Evolutionary conservation across 2,113 vertebrate species (phyloP).

Genomic region (Axis porcinus): DNA sequence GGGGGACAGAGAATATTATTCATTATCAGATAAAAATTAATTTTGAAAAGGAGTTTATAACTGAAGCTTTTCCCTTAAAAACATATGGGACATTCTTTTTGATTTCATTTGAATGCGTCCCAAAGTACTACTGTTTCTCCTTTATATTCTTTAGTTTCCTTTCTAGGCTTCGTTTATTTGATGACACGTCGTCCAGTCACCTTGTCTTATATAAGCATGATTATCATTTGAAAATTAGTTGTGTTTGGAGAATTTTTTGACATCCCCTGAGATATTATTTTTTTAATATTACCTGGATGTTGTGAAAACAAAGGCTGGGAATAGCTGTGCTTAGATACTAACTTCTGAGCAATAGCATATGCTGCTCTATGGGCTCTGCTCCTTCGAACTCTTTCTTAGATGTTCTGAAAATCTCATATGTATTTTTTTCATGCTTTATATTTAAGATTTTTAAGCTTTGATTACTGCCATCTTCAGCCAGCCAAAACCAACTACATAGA

Average conservation of each 20-base stretch:
- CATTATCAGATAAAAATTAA: conserved; percentile 43
- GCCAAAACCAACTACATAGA: conserved; percentile 59
- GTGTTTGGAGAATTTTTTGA: conserved; percentile 33
- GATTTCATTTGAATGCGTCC: background rate
- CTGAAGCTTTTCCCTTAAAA: background rate
- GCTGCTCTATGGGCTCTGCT: background rate
- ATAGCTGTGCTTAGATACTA: background rate
- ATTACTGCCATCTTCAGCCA: conserved; percentile 45
- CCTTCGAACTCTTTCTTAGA: conserved; percentile 51
- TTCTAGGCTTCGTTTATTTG: conserved; percentile 23
- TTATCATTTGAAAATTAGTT: conserved; percentile 6
- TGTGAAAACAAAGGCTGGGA: background rate
- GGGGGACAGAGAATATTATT: conserved; percentile 18
- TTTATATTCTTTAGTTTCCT: background rate
- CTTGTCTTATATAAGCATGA: background rate
- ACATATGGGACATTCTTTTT: background rate
- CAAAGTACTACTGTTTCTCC: background rate
- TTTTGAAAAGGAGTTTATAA: conserved; percentile 24
- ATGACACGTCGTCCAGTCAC: background rate
- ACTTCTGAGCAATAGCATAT: conserved; percentile 8
- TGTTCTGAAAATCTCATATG: conserved; percentile 34
- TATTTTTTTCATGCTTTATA: conserved; percentile 45
- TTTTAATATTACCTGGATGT: background rate
- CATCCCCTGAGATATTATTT: background rate
- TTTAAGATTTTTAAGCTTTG: conserved; percentile 58